Evolutionary conservation across 1,140 invertebrate genomes (phyloP).

Genomic region (Acyrthosiphon pisum): DNA sequence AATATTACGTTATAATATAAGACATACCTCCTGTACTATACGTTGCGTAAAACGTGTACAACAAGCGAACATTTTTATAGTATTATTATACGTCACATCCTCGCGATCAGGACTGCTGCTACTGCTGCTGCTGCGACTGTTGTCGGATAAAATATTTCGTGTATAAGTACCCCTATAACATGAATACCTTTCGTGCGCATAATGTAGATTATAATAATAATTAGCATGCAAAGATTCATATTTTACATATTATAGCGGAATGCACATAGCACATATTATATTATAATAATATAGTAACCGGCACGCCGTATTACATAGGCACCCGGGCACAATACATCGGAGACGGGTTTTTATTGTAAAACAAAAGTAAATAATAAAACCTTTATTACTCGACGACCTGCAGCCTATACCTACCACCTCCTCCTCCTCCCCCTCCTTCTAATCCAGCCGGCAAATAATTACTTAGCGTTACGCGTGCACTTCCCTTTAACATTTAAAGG

Average conservation of each 20-base stretch:
- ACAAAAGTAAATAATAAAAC: conserved; percentile 38
- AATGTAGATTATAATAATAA: background rate
- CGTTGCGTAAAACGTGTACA: background rate
- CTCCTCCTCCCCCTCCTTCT: too few relatives aligned
- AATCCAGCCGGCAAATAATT: background rate
- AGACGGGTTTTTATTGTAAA: background rate
- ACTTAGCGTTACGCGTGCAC: background rate
- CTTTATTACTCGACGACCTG: conserved; percentile 1
- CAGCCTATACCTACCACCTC: too few relatives aligned
- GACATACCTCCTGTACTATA: too few relatives aligned
- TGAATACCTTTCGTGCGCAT: background rate
- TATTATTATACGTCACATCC: background rate
- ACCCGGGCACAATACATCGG: conserved; percentile 3
- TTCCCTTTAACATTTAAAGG: conserved; percentile 14
- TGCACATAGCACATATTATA: background rate
- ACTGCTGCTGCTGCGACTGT: background rate
- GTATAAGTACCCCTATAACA: background rate
- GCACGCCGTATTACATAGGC: too few relatives aligned
- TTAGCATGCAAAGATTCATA: conserved; percentile 20
- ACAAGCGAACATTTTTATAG: background rate
- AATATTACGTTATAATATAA: background rate
- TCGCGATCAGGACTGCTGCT: background rate
- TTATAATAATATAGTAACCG: background rate
- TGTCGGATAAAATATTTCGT: background rate
- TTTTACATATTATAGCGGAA: background rate